phyloP scores from a whole-genome alignment of 2,888 invertebrate genomes.

The Diarsia brunnea region DNA sequence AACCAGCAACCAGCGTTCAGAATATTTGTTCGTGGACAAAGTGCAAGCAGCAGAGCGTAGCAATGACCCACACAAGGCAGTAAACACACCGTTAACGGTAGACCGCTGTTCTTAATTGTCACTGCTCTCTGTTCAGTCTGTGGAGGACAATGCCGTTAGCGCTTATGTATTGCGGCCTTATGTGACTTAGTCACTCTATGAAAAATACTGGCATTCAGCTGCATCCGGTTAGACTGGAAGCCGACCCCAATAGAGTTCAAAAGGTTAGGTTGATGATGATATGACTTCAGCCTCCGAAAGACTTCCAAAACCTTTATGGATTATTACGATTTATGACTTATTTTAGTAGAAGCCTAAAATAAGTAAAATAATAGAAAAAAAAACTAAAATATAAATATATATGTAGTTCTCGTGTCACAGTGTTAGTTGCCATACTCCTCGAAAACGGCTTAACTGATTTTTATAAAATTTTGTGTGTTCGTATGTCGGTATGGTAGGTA shows the following conservation, averaged over 20 bases:
- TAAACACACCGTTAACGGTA: constrained; percentile 71
- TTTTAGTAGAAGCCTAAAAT: neutral
- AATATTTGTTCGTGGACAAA: constrained; percentile 38
- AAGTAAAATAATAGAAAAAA: neutral
- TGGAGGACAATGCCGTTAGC: constrained; percentile 36
- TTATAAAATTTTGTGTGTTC: too few relatives aligned
- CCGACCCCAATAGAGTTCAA: too few relatives aligned
- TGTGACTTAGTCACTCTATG: neutral
- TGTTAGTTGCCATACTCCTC: too few relatives aligned
- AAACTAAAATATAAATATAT: too few relatives aligned
- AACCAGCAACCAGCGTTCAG: constrained; percentile 4
- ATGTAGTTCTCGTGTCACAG: too few relatives aligned
- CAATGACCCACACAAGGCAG: constrained; percentile 65
- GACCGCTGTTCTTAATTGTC: constrained; percentile 58
- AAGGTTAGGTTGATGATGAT: too few relatives aligned
- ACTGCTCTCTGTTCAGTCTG: constrained; percentile 25
- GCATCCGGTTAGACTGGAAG: too few relatives aligned
- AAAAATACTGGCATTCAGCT: too few relatives aligned
- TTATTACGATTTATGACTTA: neutral
- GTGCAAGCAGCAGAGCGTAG: constrained; percentile 42
- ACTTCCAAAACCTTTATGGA: neutral
- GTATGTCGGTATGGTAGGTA: too few relatives aligned
- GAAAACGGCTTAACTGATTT: too few relatives aligned
- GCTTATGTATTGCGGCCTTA: constrained; percentile 35
- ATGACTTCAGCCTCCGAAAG: neutral